Base-by-base conservation (phyloP, 2,888 invertebrate species). In the Drosophila ezoana region DNA sequence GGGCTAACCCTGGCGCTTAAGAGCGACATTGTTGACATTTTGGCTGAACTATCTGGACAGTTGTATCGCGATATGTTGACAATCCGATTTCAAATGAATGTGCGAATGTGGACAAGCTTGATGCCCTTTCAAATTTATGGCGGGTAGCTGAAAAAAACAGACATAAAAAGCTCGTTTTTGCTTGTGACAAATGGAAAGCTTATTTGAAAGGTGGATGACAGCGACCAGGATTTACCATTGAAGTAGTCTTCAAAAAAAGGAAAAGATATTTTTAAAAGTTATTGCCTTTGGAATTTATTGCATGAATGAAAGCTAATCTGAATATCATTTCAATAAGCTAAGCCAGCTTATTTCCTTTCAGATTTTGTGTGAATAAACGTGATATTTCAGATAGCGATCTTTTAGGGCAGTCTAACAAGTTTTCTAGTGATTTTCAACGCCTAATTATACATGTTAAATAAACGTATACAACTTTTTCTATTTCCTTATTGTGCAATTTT, bases 11-110 rank as follows among this genome's bases (percentile, higher is more conserved):
- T 41, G 79, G 78, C 81, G 75, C 71, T 80, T 70, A 58, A 81
- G 64, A 58, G 66, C 82, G 79, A 73, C 81, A 81, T 79, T 81
- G 85, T 79, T 81, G 81, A 81, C 76, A 74, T 71, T 77, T 71
- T 28, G 49, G 67, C 60, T 70, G 63, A 61, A 63, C 65, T 76
- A 81, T 81, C 81, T 81, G 82, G 82, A 81, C 81, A 79, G 76
- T 68, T 79, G 71, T 58, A 84, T 84, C 82, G 64, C 76, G 64
- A 72, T 65, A 62, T 73, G 79, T 63, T 64, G 49, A 62, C 78
- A 63, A 61, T 53, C 60, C 41, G 53, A 59, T 63, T 47, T 45
- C 33, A n/a, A 37, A 47, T 56, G 54, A 63, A 41, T 81, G 65
- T 49, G 43, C 18, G 61, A 14, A 38, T 58, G 47, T 45, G 37